Conservation (phyloP, 2,113 vertebrate species). For the Prinia subflava region DNA sequence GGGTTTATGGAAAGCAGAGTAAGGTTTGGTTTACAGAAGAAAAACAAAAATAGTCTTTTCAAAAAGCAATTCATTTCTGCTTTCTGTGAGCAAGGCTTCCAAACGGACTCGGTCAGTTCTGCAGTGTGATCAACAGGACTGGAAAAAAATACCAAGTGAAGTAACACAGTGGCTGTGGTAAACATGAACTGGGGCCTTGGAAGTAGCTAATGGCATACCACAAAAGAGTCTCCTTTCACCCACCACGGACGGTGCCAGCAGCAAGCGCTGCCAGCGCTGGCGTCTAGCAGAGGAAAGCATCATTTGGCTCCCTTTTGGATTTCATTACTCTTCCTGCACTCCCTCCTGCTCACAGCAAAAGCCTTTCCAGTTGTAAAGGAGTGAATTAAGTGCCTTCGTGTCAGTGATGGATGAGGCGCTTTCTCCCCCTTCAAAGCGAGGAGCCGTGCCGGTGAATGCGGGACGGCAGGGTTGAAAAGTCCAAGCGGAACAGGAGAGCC, state of each 20-base stretch:
- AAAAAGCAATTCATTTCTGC: conserved; percentile 21
- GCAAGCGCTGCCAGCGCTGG: neutral
- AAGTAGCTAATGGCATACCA: neutral
- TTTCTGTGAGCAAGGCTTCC: conserved; percentile 9
- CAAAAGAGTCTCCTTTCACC: conserved; percentile 41
- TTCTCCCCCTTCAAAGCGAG: conserved; percentile 75
- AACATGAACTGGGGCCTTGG: conserved; percentile 33
- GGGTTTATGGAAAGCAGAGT: neutral
- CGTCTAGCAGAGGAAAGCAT: conserved; percentile 11
- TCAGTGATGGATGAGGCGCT: conserved; percentile 83
- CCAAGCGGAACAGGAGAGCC: conserved; percentile 64
- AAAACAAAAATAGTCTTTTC: neutral
- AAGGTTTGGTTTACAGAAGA: neutral
- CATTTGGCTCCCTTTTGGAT: conserved; percentile 49
- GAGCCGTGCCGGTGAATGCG: conserved; percentile 24
- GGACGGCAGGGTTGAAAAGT: conserved; percentile 68
- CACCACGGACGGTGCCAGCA: neutral
- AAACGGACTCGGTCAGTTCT: neutral
- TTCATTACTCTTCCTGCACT: conserved; percentile 41
- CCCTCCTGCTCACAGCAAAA: conserved; percentile 37
- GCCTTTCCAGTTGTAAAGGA: conserved; percentile 65
- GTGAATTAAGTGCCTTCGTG: conserved; percentile 66
- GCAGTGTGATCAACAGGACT: neutral
- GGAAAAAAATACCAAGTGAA: conserved; percentile 20
- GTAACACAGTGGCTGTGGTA: conserved; percentile 23